Evolutionary conservation across 1,140 invertebrate genomes (phyloP).

Genomic region (Kradibia gibbosae): DNA sequence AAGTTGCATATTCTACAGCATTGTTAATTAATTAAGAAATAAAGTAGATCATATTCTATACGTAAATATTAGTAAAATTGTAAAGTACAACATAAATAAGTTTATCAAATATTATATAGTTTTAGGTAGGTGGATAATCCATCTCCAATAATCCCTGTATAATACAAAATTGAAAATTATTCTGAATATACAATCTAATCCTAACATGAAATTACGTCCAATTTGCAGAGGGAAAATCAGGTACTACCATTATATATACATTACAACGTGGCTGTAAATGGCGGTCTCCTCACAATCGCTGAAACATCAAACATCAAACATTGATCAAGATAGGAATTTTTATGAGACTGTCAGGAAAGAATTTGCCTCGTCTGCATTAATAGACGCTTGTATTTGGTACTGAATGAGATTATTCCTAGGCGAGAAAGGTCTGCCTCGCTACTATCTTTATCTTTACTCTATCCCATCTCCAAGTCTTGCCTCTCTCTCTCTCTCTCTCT

Average conservation of each 20-base stretch:
- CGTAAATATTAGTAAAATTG: too few relatives aligned
- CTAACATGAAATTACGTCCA: conserved; percentile 5
- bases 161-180: not conserved
- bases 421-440: not conserved
- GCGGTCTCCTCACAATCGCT: conserved; percentile 48
- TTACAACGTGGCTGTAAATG: conserved; percentile 59
- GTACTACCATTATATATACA: conserved; percentile 17
- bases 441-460: not conserved
- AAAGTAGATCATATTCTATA: too few relatives aligned
- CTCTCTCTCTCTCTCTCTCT: not conserved
- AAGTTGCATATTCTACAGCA: too few relatives aligned
- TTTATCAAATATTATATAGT: too few relatives aligned
- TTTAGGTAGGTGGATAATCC: too few relatives aligned
- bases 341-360: conserved; percentile 53
- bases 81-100: too few relatives aligned
- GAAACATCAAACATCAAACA: conserved; percentile 64
- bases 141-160: not conserved
- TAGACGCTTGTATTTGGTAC: not conserved
- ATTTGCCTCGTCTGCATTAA: not conserved
- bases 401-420: not conserved
- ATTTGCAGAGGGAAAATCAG: conserved; percentile 43
- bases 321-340: conserved; percentile 67
- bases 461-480: not conserved
- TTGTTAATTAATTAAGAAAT: too few relatives aligned
- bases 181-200: not conserved